phyloP scores from a whole-genome alignment of 2,797 vertebrate species.

The Odontamblyopus lacepedii region DNA sequence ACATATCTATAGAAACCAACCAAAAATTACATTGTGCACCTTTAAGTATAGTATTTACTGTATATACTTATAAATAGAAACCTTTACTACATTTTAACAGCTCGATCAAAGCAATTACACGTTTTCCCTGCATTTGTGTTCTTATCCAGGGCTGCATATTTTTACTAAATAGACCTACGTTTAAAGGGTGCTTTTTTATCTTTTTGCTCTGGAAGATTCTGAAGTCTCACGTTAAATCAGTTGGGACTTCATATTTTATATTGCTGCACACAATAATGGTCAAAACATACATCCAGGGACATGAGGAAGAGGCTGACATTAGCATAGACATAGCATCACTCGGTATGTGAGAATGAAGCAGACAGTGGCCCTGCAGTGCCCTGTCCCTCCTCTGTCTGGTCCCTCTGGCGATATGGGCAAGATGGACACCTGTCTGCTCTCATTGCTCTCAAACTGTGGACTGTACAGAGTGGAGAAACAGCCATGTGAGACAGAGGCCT shows the following conservation, averaged over 20 bases:
- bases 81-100: too few relatives aligned
- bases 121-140: too few relatives aligned
- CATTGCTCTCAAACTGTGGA: constrained; percentile 47
- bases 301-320: constrained; percentile 44
- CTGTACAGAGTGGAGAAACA: constrained; percentile 19
- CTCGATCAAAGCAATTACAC: too few relatives aligned
- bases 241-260: constrained; percentile 24
- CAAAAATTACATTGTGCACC: too few relatives aligned
- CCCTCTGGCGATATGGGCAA: constrained; percentile 28
- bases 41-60: too few relatives aligned
- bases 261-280: constrained; percentile 39
- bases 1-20: too few relatives aligned
- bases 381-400: constrained; percentile 13
- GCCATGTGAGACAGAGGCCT: constrained; percentile 53
- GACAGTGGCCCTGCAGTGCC: constrained; percentile 43
- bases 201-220: background rate
- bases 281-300: constrained; percentile 33
- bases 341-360: constrained; percentile 46
- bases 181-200: background rate
- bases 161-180: background rate
- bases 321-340: constrained; percentile 26
- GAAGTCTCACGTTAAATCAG: constrained; percentile 1
- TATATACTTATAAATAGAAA: too few relatives aligned
- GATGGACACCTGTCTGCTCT: constrained; percentile 67
- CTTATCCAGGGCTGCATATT: background rate